A percentile compares a stretch with the other conserved stretches of the same genome.
Evolutionary conservation across 1,140 invertebrate genomes (phyloP).

Genomic region (Eumeta japonica): DNA sequence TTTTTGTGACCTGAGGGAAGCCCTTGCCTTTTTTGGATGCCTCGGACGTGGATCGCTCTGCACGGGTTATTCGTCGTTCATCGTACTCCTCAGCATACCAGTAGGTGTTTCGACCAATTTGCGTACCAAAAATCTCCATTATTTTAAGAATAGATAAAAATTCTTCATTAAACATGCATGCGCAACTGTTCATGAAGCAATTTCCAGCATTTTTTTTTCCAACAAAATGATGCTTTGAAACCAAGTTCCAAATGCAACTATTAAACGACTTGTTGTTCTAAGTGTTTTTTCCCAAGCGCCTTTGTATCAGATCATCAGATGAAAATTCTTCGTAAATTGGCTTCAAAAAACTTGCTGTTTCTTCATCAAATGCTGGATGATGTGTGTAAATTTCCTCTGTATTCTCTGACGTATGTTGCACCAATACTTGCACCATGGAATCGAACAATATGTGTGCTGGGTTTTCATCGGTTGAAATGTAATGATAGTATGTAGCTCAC

Average conservation of each 20-base stretch:
- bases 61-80: background rate
- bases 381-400: background rate
- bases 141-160: background rate
- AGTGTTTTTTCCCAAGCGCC: slow-evolving; percentile 1
- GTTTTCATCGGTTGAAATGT: slow-evolving; percentile 25
- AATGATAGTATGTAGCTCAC: slow-evolving; percentile 27
- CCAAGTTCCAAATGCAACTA: slow-evolving; percentile 3
- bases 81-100: background rate
- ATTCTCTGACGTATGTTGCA: slow-evolving; percentile 9
- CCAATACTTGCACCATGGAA: slow-evolving; percentile 20
- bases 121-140: background rate
- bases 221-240: slow-evolving; percentile 3
- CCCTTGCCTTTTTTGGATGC: background rate
- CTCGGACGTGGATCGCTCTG: background rate
- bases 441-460: slow-evolving; percentile 18
- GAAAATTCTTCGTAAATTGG: background rate
- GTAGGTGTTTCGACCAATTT: background rate
- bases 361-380: background rate
- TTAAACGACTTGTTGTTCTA: slow-evolving; percentile 3
- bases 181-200: slow-evolving; percentile 4
- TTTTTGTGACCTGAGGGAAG: background rate
- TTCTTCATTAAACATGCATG: slow-evolving; percentile 7
- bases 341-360: background rate
- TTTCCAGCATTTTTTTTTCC: slow-evolving; percentile 5
- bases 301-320: background rate